These are phyloP conservation scores for Cabera pusaria DNA, from an alignment of 2,888 invertebrate genomes.

Conservation along the genomic window DNA sequence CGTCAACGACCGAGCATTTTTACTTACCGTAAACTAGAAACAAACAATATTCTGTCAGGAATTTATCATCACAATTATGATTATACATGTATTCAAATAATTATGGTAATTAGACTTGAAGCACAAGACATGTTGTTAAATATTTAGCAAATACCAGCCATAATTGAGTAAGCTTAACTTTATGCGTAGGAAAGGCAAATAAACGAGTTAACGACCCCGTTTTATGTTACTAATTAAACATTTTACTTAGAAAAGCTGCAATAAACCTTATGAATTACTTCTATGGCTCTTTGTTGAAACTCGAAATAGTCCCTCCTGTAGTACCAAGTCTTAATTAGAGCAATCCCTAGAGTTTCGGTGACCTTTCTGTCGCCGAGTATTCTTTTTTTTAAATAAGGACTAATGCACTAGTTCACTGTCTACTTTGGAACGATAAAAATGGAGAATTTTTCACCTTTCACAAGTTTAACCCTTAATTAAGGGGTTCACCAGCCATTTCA, in stretches of 20 bases:
- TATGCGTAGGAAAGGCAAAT: slow-evolving; percentile 12
- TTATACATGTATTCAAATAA: too few relatives aligned
- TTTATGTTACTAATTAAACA: slow-evolving; percentile 19
- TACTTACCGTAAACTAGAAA: too few relatives aligned
- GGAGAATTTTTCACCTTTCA: too few relatives aligned
- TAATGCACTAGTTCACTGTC: too few relatives aligned
- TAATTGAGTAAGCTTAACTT: slow-evolving; percentile 9
- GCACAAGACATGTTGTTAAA: slow-evolving; percentile 1
- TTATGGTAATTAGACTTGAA: too few relatives aligned
- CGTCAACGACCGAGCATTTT: too few relatives aligned
- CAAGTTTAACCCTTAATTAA: too few relatives aligned
- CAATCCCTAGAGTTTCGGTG: neutral
- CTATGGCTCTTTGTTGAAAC: slow-evolving; percentile 7
- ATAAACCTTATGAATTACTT: slow-evolving; percentile 14
- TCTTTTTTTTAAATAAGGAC: too few relatives aligned
- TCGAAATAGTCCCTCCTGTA: slow-evolving; percentile 3
- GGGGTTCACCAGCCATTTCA: too few relatives aligned
- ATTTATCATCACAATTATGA: too few relatives aligned
- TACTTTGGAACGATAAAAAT: too few relatives aligned
- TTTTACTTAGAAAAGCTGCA: slow-evolving; percentile 18
- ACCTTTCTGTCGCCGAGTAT: slow-evolving; percentile 1
- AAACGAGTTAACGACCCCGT: slow-evolving; percentile 16
- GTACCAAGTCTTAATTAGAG: slow-evolving; percentile 3
- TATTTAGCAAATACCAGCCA: slow-evolving; percentile 2
- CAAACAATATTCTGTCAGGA: too few relatives aligned